phyloP scores from a whole-genome alignment of 2,113 vertebrate species.

The Neopipo cinnamomea region DNA sequence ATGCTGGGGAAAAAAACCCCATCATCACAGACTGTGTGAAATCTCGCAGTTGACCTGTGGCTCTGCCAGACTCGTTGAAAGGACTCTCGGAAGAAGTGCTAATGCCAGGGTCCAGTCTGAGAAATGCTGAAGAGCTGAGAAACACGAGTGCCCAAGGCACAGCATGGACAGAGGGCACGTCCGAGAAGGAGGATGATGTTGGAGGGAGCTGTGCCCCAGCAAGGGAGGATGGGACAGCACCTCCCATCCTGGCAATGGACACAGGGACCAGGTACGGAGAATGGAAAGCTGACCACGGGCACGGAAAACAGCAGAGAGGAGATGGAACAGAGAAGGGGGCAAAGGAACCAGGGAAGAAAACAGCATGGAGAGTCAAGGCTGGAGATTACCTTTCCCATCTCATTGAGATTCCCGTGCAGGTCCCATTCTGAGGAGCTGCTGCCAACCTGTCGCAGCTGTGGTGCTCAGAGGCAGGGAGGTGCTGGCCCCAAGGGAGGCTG shows the following conservation, averaged over 20 bases:
- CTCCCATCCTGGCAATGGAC: fast-evolving
- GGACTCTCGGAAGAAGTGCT: background rate
- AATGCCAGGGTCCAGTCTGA: background rate
- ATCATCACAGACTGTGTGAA: background rate
- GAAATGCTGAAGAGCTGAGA: background rate
- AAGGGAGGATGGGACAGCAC: background rate
- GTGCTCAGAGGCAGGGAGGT: background rate
- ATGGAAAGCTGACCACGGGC: fast-evolving
- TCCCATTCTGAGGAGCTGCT: background rate
- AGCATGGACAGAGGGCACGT: fast-evolving
- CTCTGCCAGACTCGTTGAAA: background rate
- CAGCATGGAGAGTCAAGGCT: background rate
- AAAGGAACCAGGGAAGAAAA: background rate
- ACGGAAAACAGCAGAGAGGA: background rate
- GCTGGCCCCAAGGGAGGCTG: background rate
- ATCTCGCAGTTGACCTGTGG: background rate
- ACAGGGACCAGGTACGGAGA: background rate
- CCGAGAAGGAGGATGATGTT: background rate
- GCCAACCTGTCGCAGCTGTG: background rate
- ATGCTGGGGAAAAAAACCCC: fast-evolving
- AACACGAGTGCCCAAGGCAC: fast-evolving
- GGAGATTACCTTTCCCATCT: background rate
- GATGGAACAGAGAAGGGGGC: background rate
- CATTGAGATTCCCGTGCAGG: background rate
- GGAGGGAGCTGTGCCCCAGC: background rate